A percentile compares a stretch with the other conserved stretches of the same genome.
Evolutionary conservation across 1,140 invertebrate genomes (phyloP).

Genomic region (Ganaspis sp.): DNA sequence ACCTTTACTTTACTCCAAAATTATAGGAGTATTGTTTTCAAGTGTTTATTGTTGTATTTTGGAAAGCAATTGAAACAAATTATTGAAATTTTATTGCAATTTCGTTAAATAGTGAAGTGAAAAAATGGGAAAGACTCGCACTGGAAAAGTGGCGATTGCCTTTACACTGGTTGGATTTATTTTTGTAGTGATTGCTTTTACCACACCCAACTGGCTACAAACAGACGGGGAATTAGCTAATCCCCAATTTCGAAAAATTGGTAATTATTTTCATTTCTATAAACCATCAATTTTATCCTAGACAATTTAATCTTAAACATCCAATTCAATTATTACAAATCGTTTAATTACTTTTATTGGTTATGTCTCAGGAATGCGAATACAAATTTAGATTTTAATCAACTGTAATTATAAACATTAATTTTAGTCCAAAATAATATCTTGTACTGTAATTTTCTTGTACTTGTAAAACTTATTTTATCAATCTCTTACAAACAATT

Average conservation of each 20-base stretch:
- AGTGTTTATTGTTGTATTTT: not conserved
- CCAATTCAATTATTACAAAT: too few species aligned
- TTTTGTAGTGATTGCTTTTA: slow-evolving; percentile 91
- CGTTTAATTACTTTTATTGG: too few species aligned
- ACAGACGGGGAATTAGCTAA: slow-evolving; percentile 88
- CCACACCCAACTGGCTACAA: slow-evolving; percentile 94
- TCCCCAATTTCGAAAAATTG: slow-evolving; percentile 88
- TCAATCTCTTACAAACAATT: too few species aligned
- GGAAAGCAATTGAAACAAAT: not conserved
- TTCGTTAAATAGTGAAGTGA: slow-evolving; percentile 10
- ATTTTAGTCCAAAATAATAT: too few species aligned
- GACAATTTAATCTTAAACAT: too few species aligned
- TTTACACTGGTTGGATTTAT: slow-evolving; percentile 83
- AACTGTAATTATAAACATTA: too few species aligned
- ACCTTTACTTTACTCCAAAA: not conserved
- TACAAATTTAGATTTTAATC: too few species aligned
- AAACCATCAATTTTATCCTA: too few species aligned
- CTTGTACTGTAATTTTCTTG: too few species aligned
- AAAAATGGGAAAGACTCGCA: slow-evolving; percentile 80
- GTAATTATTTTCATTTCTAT: slow-evolving; percentile 73
- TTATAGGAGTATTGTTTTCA: not conserved
- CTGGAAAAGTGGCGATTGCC: slow-evolving; percentile 82
- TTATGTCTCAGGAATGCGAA: too few species aligned
- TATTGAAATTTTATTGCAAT: not conserved
- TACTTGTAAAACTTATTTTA: too few species aligned